phyloP scores from a whole-genome alignment of 2,888 invertebrate genomes.

The Eustalomyia histrio region DNA sequence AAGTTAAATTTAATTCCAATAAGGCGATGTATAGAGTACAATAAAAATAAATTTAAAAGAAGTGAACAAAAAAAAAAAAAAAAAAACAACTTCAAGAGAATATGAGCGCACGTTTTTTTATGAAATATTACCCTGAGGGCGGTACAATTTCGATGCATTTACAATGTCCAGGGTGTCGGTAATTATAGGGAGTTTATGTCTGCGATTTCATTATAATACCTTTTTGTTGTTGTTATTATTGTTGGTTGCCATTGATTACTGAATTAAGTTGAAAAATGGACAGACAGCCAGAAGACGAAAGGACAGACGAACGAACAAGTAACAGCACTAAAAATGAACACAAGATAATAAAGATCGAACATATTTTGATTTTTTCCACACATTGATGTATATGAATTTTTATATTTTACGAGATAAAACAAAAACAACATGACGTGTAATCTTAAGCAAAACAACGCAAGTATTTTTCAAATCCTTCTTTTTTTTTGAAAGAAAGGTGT shows the following conservation, averaged over 20 bases:
- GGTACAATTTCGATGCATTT: constrained; percentile 79
- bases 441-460: constrained; percentile 38
- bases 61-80: background rate
- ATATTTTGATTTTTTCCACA: constrained; percentile 49
- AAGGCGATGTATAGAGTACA: no score
- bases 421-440: constrained; percentile 31
- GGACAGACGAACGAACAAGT: constrained; percentile 2
- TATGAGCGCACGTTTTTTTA: constrained; percentile 69
- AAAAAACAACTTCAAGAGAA: constrained; percentile 27
- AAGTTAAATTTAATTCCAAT: no score
- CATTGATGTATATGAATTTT: constrained; percentile 30
- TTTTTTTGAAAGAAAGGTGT: constrained; percentile 14
- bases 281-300: background rate
- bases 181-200: constrained; percentile 80
- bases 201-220: constrained; percentile 77
- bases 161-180: constrained; percentile 79
- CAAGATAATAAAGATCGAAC: constrained; percentile 60
- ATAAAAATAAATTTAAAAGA: no score
- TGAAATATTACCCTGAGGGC: constrained; percentile 76
- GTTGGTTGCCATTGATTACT: constrained; percentile 71
- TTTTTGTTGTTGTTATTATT: constrained; percentile 50
- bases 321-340: constrained; percentile 19
- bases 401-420: constrained; percentile 10
- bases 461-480: background rate
- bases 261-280: constrained; percentile 72